Conservation (phyloP, 1,140 invertebrate species). For the Druon quercuslanigerum region DNA sequence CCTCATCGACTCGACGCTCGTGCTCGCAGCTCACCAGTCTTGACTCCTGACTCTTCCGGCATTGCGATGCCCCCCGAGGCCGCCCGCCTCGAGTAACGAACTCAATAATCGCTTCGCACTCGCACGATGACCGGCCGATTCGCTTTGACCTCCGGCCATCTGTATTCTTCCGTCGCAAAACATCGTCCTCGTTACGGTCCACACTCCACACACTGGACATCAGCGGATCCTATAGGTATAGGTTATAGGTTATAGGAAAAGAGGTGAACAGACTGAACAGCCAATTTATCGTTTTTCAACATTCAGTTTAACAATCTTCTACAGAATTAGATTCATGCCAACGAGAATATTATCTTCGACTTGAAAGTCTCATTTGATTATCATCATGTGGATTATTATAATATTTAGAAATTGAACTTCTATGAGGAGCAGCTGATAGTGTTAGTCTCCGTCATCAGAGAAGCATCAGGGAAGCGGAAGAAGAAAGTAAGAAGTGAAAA, state of each 20-base stretch:
- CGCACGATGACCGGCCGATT: slow-evolving; percentile 58
- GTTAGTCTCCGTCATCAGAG: too few species aligned
- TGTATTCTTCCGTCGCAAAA: slow-evolving; percentile 62
- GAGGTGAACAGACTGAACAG: neutral
- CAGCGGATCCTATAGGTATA: neutral
- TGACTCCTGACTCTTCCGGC: slow-evolving; percentile 62
- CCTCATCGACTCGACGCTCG: too few species aligned
- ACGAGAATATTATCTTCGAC: too few species aligned
- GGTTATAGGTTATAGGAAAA: neutral
- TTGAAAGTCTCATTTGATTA: too few species aligned
- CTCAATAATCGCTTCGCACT: slow-evolving; percentile 62
- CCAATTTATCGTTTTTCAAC: neutral
- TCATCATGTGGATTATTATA: too few species aligned
- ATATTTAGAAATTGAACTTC: too few species aligned
- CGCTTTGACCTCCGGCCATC: slow-evolving; percentile 61
- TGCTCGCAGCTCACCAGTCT: slow-evolving; percentile 48
- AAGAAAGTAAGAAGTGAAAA: too few species aligned
- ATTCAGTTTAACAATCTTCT: neutral
- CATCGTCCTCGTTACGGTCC: slow-evolving; percentile 61
- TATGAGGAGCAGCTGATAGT: too few species aligned
- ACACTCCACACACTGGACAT: slow-evolving; percentile 48
- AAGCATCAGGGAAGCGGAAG: too few species aligned
- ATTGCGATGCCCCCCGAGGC: slow-evolving; percentile 57
- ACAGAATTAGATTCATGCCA: too few species aligned
- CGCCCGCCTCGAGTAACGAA: slow-evolving; percentile 61